Base-by-base conservation (phyloP, 2,888 invertebrate species). In the Crepidodera aurea region DNA sequence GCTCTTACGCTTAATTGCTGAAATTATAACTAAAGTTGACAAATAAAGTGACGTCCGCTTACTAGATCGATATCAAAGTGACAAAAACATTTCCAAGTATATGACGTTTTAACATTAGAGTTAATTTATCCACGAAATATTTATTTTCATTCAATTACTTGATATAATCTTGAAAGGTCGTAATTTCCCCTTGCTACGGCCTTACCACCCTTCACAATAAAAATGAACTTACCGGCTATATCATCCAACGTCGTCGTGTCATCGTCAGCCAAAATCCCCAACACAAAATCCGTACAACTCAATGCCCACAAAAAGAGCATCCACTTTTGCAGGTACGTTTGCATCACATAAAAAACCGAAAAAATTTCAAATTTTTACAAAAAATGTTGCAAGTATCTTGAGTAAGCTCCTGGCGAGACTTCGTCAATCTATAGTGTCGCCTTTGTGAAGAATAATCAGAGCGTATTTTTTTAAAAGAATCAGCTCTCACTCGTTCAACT, bases 231-330 rank as follows among this genome's bases (percentile, higher is more conserved):
- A 74, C 74, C 73, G 46, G 68, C 62, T 16, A 69, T 65, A 51
- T 74, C 73, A 10, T 65, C 65, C n/a, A 73, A 57, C 7, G 65
- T 68, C 1, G 74, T 64, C n/a, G 73, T 67, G 60, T 79, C 79
- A 60, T 79, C 79, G 62, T 80, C 79, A 1, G 78, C 73, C 15
- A 79, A 48, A 57, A 79, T 77, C n/a, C 75, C 76, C 34, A 16
- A 13, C 8, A 56, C 66, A 19, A 62, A 63, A 66, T 78, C 79
- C 50, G 77, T 75, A 40, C 78, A 72, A 70, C 77, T 79, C 7
- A 80, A 68, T 1, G 78, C 78, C 75, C 78, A 77, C 62, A 80
- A 69, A 54, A 80, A 78, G 60, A 79, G 65, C 77, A 80, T 77
- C 79, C 79, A 80, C 73, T 71, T 74, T 55, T 78, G 72, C 27